Percentiles rank a stretch among this genome's conserved stretches.
Evolutionary conservation across 2,113 vertebrate genomes (phyloP).

Genomic region (Turnix velox): DNA sequence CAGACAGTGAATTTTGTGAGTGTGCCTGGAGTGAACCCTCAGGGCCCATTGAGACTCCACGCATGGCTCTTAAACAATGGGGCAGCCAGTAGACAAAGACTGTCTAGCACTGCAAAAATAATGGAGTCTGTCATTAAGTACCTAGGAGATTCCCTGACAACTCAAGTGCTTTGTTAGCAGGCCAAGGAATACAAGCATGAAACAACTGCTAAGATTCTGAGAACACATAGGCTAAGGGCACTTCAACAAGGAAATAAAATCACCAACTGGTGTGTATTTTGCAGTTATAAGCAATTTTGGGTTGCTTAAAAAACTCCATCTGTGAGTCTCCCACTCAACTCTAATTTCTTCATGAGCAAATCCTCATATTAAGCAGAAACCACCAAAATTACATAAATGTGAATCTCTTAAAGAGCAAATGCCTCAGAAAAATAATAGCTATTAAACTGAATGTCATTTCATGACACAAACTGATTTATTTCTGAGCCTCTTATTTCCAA

Average conservation of each 20-base stretch:
- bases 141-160: neutral
- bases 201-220: neutral
- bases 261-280: neutral
- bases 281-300: neutral
- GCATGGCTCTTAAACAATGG: neutral
- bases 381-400: neutral
- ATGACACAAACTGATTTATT: neutral
- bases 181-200: neutral
- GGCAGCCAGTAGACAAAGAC: neutral
- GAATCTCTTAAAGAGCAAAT: neutral
- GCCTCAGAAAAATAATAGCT: neutral
- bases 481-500: neutral
- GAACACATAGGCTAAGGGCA: neutral
- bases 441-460: neutral
- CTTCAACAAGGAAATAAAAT: neutral
- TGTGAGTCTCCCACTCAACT: neutral
- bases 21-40: neutral
- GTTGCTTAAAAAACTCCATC: neutral
- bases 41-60: neutral
- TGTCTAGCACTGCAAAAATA: neutral
- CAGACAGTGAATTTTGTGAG: neutral
- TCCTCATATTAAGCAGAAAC: neutral
- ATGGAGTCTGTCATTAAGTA: neutral
- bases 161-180: neutral
- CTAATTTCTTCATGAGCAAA: neutral